A percentile compares a stretch with the other conserved stretches of the same genome.
Conservation (phyloP, 2,113 vertebrate genomes). For the Rhinoderma darwinii region DNA sequence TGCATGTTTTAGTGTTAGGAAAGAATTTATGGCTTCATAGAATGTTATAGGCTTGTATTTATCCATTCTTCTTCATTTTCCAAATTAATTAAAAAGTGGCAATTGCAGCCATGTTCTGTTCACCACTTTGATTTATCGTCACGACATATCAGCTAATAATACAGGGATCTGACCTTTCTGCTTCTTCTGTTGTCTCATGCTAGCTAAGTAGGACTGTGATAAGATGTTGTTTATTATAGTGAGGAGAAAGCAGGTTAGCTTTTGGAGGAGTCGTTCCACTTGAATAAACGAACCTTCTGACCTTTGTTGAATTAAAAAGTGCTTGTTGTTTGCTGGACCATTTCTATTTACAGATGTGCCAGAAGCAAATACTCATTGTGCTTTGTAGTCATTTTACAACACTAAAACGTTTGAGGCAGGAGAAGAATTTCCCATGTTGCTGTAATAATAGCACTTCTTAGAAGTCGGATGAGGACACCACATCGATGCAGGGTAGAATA, state of each 20-base stretch:
- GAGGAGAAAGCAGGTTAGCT: conserved; percentile 67
- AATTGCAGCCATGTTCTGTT: background rate
- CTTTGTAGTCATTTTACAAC: conserved; percentile 28
- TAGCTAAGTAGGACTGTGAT: conserved; percentile 66
- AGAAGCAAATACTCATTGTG: conserved; percentile 40
- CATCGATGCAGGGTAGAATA: background rate
- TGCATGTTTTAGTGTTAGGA: background rate
- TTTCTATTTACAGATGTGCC: conserved; percentile 41
- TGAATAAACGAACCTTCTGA: conserved; percentile 76
- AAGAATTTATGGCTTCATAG: background rate
- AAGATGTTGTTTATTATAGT: conserved; percentile 66
- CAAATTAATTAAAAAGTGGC: background rate
- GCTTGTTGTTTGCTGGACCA: conserved; percentile 52
- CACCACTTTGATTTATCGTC: background rate
- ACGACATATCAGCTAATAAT: background rate
- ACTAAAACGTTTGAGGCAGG: background rate
- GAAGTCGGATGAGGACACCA: background rate
- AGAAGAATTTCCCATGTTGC: conserved; percentile 34
- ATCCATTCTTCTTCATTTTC: background rate
- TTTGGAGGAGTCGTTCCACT: conserved; percentile 72
- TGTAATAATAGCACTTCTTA: conserved; percentile 34
- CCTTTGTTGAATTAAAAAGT: conserved; percentile 67
- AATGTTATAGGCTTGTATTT: background rate
- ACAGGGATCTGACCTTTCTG: conserved; percentile 41
- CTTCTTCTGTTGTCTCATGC: conserved; percentile 58